Percentiles rank a stretch among this genome's conserved stretches.
These are phyloP conservation scores for Dione juno DNA, from an alignment of 2,888 invertebrate species.

Conservation along the genomic window DNA sequence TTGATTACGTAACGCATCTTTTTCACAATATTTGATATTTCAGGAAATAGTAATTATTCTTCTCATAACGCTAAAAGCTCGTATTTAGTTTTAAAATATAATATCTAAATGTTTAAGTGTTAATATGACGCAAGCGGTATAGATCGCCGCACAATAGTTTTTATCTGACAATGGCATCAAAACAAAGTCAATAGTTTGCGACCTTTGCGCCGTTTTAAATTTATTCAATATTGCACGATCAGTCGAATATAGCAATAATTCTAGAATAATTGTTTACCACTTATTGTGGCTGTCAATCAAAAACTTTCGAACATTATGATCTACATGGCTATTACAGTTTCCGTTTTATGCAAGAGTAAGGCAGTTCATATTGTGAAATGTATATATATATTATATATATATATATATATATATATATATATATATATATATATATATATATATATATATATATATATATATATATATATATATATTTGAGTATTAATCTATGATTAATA, in stretches of 20 bases:
- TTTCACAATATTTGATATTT: neutral
- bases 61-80: neutral
- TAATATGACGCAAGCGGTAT: slow-evolving; percentile 57
- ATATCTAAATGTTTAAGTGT: slow-evolving; percentile 24
- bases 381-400: too few relatives aligned
- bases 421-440: too few relatives aligned
- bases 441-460: too few relatives aligned
- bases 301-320: slow-evolving; percentile 71
- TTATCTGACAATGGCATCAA: slow-evolving; percentile 77
- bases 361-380: neutral
- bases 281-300: slow-evolving; percentile 77
- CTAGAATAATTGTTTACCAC: slow-evolving; percentile 72
- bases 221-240: slow-evolving; percentile 67
- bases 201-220: slow-evolving; percentile 74
- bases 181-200: slow-evolving; percentile 75
- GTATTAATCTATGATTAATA: too few relatives aligned
- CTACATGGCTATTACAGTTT: slow-evolving; percentile 58
- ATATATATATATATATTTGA: too few relatives aligned
- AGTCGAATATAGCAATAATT: slow-evolving; percentile 70
- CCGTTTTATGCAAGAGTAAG: slow-evolving; percentile 54
- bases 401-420: too few relatives aligned
- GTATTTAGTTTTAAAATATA: neutral
- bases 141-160: slow-evolving; percentile 56
- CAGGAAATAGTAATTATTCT: neutral
- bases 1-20: too few relatives aligned